Percentiles rank a stretch among this genome's conserved stretches.
Conservation (phyloP, 2,113 vertebrate genomes). For the Hippocampus guttulatus region DNA sequence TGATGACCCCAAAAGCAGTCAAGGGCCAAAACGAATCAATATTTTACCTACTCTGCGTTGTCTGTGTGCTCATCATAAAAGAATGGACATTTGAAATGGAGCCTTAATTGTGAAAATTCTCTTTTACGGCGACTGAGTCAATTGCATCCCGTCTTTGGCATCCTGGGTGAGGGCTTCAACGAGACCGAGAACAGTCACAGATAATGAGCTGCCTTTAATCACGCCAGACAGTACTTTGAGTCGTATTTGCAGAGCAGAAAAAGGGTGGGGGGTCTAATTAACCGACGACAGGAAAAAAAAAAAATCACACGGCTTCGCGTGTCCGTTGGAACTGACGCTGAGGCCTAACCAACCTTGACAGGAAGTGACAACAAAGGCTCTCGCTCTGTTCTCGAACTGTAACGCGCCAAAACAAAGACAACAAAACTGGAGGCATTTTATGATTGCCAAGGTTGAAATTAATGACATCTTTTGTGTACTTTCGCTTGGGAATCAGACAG, state of each 20-base stretch:
- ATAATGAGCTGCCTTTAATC: constrained; percentile 99
- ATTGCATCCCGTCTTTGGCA: constrained; percentile 39
- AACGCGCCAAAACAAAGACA: constrained; percentile 62
- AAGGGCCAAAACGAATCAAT: not conserved
- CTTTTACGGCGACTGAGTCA: constrained; percentile 36
- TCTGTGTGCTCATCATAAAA: not conserved
- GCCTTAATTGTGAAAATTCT: constrained; percentile 30
- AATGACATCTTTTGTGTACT: constrained; percentile 33
- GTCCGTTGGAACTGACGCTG: constrained; percentile 82
- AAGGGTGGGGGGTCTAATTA: constrained; percentile 90
- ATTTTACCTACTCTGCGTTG: not conserved
- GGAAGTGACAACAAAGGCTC: constrained; percentile 88
- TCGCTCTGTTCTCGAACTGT: constrained; percentile 78
- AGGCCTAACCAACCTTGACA: constrained; percentile 86
- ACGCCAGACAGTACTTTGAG: constrained; percentile 88
- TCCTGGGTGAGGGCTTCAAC: constrained; percentile 62
- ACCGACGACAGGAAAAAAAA: constrained; percentile 72
- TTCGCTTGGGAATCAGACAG: constrained; percentile 15
- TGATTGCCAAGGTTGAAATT: constrained; percentile 32
- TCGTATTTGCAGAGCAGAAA: constrained; percentile 81
- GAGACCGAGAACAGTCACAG: constrained; percentile 83
- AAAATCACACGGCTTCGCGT: constrained; percentile 81
- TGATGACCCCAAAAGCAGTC: not conserved
- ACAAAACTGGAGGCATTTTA: constrained; percentile 41
- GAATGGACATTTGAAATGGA: constrained; percentile 9